Conservation (phyloP, 1,140 invertebrate species). For the Neodiprion pinetum region DNA sequence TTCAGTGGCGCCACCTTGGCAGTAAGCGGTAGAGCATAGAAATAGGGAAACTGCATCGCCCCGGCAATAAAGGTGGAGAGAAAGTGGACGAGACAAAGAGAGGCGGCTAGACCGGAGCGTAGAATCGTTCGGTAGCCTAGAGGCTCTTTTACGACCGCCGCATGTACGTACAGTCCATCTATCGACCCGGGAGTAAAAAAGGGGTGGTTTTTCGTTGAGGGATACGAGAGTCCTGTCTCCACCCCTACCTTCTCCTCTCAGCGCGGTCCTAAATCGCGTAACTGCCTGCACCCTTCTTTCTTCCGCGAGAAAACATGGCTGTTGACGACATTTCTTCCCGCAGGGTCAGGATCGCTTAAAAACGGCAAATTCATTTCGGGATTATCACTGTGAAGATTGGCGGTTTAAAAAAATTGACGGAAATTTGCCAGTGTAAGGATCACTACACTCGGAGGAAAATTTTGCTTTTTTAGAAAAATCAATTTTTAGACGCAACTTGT, state of each 20-base stretch:
- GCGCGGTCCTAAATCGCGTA: not conserved
- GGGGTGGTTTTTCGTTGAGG: slow-evolving; percentile 20
- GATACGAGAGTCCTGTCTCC: slow-evolving; percentile 6
- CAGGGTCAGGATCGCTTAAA: no score
- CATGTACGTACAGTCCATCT: not conserved
- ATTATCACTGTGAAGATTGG: not conserved
- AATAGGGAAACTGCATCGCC: slow-evolving; percentile 15
- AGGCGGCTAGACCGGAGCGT: not conserved
- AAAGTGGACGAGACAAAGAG: not conserved
- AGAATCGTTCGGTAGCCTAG: not conserved
- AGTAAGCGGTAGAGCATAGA: slow-evolving; percentile 48
- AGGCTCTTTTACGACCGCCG: not conserved
- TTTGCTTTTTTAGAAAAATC: no score
- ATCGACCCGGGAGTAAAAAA: slow-evolving; percentile 4
- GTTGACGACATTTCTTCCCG: not conserved
- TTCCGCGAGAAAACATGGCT: not conserved
- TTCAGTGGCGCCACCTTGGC: slow-evolving; percentile 53
- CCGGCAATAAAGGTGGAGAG: no score
- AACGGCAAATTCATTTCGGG: no score
- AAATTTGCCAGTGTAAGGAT: not conserved
- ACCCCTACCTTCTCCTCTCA: not conserved
- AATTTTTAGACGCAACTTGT: no score
- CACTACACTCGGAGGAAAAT: no score
- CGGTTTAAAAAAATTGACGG: not conserved
- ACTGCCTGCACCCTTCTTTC: not conserved